phyloP scores from a whole-genome alignment of 1,140 invertebrate species.

The Ceratoteleas bidentatus region DNA sequence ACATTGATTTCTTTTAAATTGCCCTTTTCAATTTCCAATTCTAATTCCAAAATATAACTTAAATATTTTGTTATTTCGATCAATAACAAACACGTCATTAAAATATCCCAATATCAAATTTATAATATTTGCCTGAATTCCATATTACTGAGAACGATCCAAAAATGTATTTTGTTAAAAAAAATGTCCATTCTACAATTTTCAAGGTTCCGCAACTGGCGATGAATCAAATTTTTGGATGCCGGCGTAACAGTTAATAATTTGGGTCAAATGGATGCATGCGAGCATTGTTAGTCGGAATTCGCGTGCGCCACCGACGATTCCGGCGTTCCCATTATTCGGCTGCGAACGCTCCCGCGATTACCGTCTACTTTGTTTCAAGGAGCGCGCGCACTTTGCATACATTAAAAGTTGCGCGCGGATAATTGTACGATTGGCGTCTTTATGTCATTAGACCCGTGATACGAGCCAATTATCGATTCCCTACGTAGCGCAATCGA shows the following conservation, averaged over 20 bases:
- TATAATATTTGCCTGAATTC: too few relatives aligned
- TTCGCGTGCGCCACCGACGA: conserved; percentile 27
- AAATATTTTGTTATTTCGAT: too few relatives aligned
- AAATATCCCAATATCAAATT: too few relatives aligned
- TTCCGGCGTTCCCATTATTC: conserved; percentile 37
- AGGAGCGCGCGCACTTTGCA: conserved; percentile 32
- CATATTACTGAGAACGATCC: too few relatives aligned
- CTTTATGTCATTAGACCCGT: conserved; percentile 32
- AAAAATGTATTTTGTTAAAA: conserved; percentile 11
- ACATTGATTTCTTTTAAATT: too few relatives aligned
- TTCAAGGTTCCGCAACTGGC: conserved; percentile 2
- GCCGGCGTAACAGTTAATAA: conserved; percentile 25
- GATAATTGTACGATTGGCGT: conserved; percentile 20
- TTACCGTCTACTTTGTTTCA: conserved; percentile 42
- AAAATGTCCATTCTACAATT: too few relatives aligned
- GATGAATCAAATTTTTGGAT: conserved; percentile 8
- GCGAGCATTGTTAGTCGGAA: conserved; percentile 36
- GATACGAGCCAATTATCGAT: conserved; percentile 28
- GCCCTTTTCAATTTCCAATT: too few relatives aligned
- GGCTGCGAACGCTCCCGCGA: conserved; percentile 13
- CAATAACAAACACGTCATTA: too few relatives aligned
- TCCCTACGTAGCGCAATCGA: neutral
- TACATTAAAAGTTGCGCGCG: conserved; percentile 38
- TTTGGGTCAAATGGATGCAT: conserved; percentile 41
- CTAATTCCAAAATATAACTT: too few relatives aligned